Evolutionary conservation across 2,113 vertebrate species (phyloP), one percentile per base, ranked within the genome.

Genomic region (Tursiops truncatus): DNA sequence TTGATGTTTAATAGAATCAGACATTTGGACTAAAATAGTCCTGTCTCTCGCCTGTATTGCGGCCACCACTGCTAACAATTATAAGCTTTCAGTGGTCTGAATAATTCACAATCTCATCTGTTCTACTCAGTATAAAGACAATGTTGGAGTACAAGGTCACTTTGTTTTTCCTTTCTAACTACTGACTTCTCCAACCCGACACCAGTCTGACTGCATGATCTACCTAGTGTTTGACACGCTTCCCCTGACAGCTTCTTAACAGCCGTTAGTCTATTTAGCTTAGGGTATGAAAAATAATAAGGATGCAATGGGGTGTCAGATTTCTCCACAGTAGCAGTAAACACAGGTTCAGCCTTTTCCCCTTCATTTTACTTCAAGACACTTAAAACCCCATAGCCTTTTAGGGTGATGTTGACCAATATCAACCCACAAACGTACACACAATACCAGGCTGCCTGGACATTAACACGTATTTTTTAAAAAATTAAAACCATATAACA

Each of bases 51-150:
- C 97, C 96, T 98, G 92, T 97, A 97, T 98, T 94, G 97, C 98
- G 98, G 98, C 98, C 98, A 98, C 98, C 89, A 94, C 95, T 97
- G 98, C 98, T 99, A 98, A 99, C 97, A 92, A 99, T 99, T 99
- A 99, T 92, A 98, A 98, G 98, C 99, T 99, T 99, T 99, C 99
- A 99, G 98, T 98, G 98, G 97, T 98, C 99, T 99, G 99, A 99
- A 99, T 99, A 99, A 99, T 99, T 99, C 99, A 99, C 99, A 97
- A 98, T 97, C 95, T 99, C 99, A 99, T 99, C 99, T 99, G 97
- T 98, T 98, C 98, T 89, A 82, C 98, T 98, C 98, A 97, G 82
- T 81, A 97, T 98, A 98, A 98, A 98, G 97, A 98, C 98, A 98
- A 98, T n/a, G 96, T 98, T 98, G 97, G 98, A 98, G 98, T 99